Evolutionary conservation across 2,113 vertebrate genomes (phyloP).

Genomic region (Epinephelus moara): DNA sequence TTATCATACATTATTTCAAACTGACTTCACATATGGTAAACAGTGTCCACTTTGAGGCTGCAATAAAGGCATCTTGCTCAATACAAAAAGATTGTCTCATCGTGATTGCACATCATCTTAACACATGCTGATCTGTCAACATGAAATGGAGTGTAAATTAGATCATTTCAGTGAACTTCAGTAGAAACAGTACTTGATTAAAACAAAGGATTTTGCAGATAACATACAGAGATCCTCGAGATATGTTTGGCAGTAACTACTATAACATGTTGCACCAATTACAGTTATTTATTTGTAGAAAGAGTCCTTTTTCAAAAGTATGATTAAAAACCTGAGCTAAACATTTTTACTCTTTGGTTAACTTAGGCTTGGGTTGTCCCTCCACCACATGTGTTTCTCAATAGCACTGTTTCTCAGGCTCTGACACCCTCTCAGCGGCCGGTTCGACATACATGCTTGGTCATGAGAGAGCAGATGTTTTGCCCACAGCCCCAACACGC

Average conservation of each 20-base stretch:
- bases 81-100: conserved; percentile 15
- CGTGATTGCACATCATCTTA: conserved; percentile 11
- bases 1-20: conserved; percentile 14
- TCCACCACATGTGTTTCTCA: not conserved
- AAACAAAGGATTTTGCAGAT: not conserved
- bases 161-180: not conserved
- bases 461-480: conserved; percentile 76
- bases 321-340: not conserved
- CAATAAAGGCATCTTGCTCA: conserved; percentile 58
- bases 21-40: not conserved
- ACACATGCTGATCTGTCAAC: not conserved
- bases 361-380: not conserved
- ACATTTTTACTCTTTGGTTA: not conserved
- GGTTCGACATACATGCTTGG: conserved; percentile 66
- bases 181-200: not conserved
- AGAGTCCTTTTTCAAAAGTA: not conserved
- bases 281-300: not conserved
- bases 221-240: not conserved
- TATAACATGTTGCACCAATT: not conserved
- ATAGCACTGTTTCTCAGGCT: too few species aligned
- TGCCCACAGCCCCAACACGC: conserved; percentile 80
- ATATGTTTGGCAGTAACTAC: not conserved
- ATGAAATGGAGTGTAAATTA: not conserved
- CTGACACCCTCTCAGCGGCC: not conserved
- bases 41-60: not conserved